Percentiles rank a stretch among this genome's conserved stretches.
Conservation (phyloP, 64 coral and sea anemone genomes). For the Porites lutea region DNA sequence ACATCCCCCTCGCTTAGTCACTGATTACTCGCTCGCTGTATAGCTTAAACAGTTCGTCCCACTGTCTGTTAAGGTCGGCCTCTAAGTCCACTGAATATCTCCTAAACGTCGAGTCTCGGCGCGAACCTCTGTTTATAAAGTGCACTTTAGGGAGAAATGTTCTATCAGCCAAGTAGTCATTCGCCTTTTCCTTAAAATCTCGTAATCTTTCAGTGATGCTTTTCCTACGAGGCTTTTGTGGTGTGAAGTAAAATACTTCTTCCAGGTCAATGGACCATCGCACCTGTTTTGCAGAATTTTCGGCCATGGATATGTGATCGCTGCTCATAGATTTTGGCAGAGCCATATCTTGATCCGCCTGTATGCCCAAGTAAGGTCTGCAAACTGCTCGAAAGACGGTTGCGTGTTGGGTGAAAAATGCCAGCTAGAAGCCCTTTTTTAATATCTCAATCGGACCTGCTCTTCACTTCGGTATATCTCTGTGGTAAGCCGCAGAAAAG, state of each 20-base stretch:
- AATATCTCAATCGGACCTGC: background rate
- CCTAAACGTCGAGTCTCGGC: background rate
- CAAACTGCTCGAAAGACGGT: background rate
- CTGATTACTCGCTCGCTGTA: conserved; percentile 6
- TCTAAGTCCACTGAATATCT: background rate
- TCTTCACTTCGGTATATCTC: conserved; percentile 17
- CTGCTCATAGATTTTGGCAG: conserved; percentile 15
- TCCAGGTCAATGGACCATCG: conserved; percentile 28
- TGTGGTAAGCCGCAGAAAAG: conserved; percentile 42
- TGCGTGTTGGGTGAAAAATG: background rate
- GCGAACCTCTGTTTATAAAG: background rate
- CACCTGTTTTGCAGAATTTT: conserved; percentile 13
- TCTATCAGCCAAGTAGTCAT: conserved; percentile 25
- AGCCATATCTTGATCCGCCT: background rate
- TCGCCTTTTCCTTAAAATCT: conserved; percentile 27
- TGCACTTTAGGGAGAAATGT: conserved; percentile 28
- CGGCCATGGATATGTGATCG: background rate
- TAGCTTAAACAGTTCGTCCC: conserved; percentile 29
- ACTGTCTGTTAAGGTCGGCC: conserved; percentile 6
- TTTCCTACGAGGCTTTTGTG: conserved; percentile 18
- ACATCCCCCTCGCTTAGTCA: background rate
- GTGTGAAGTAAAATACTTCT: conserved; percentile 28
- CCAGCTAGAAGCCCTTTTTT: background rate
- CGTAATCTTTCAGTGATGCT: conserved; percentile 25
- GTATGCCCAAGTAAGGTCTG: background rate